Evolutionary conservation across 2,797 vertebrate species (phyloP), one percentile per base, ranked within the genome.

Genomic region (Xerus rutilus): DNA sequence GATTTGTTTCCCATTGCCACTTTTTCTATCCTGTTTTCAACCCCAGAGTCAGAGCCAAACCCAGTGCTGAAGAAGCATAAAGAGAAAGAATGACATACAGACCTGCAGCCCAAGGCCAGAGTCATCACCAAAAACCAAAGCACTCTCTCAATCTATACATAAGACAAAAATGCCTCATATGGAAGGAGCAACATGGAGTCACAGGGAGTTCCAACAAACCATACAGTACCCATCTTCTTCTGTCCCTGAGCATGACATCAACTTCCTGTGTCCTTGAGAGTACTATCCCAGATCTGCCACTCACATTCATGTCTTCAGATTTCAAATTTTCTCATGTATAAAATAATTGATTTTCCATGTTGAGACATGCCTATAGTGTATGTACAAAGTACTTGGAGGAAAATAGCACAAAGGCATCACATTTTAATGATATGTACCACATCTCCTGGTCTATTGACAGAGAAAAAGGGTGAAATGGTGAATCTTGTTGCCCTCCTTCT

Each of bases 1-100:
- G 76, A 93, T 90, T 86, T 39, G n/a, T 90, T 96, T 90, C 64
- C 76, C 86, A 86, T 86, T 54, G 23, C 62, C 69, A 70, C 32
- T 20, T 86, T 72, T 86, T 54, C 39, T 89, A 64, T 65, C 32
- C 35, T 86, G 43, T 57, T 92, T 62, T 73, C 39, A 30, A 47
- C n/a, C 3, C n/a, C 17, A 18, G 25, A 15, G 8, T 70, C 47
- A 77, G 35, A 87, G 25, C 20, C 77, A 84, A 39, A 69, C n/a
- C 43, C n/a, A 85, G 49, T 12, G 76, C 14, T 82, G n/a, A 74
- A 7, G 49, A 90, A 72, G 21, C 15, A 43, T 25, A 64, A 45
- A 54, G 35, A 79, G 39, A 3, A 79, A 49, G 12, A 39, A 39
- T 85, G 20, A 1, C 6, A 77, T 45, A 28, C 3, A 95, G 59